These are phyloP conservation scores for Stenichneumon culpator DNA, from an alignment of 2,888 invertebrate species.

Conservation along the genomic window DNA sequence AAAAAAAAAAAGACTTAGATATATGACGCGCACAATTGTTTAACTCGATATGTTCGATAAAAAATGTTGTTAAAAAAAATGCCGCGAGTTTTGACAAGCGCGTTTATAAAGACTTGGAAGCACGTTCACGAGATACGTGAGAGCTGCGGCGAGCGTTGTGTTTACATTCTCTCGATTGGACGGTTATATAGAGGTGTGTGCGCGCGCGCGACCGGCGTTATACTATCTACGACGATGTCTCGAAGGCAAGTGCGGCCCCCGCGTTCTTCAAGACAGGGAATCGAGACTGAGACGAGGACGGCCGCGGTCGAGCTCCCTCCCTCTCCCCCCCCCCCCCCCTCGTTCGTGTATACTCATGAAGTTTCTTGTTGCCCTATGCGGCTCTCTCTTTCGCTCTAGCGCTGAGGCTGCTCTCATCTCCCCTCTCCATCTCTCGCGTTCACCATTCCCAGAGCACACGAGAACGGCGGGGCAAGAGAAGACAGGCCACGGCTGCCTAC, in stretches of 20 bases:
- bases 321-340: not conserved
- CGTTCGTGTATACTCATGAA: slow-evolving; percentile 33
- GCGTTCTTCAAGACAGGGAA: slow-evolving; percentile 71
- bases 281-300: slow-evolving; percentile 68
- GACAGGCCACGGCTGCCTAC: slow-evolving; percentile 34
- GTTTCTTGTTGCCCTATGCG: slow-evolving; percentile 49
- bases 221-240: slow-evolving; percentile 72
- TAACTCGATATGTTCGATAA: not conserved
- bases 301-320: slow-evolving; percentile 43
- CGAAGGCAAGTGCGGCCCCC: slow-evolving; percentile 75
- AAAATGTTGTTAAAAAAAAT: slow-evolving; percentile 2
- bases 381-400: slow-evolving; percentile 41
- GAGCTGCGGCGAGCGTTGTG: slow-evolving; percentile 32
- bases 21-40: slow-evolving; percentile 17
- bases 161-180: slow-evolving; percentile 58
- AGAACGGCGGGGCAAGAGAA: slow-evolving; percentile 42
- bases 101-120: slow-evolving; percentile 11
- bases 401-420: slow-evolving; percentile 25
- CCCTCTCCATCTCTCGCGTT: slow-evolving; percentile 49
- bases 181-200: not conserved
- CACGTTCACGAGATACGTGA: slow-evolving; percentile 12
- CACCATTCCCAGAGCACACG: slow-evolving; percentile 6
- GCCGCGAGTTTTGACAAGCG: not conserved
- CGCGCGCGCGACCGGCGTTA: slow-evolving; percentile 49
- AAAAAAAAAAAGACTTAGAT: not conserved